Evolutionary conservation across 2,888 invertebrate genomes (phyloP), one percentile per base, ranked within the genome.

Genomic region (Netelia melanura): DNA sequence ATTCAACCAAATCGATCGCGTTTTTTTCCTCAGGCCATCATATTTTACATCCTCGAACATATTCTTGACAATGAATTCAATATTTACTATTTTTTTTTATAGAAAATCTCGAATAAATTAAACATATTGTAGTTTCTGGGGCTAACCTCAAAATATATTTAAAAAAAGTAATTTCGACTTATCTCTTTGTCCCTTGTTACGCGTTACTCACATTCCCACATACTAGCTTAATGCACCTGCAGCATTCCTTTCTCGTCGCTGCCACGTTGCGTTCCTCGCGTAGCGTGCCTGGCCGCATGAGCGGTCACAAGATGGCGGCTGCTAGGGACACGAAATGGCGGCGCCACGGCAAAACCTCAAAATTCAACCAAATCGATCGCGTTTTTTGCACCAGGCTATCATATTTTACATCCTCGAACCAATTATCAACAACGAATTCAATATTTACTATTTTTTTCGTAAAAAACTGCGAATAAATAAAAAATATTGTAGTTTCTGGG

Each of bases 101-200:
- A 8, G 1, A 1, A 48, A 48, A 48, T 48, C 5, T 1, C n/a
- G n/a, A 48, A 10, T 48, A 48, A 48, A 48, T 48, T 8, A 1
- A 48, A 8, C 2, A 10, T 8, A 25, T n/a, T n/a, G 1, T 21
- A 21, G 48, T 25, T 74, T 62, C 30, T 48, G 23, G 25, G 52
- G 2, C 52, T 17, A 70, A 70, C 21, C 70, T n/a, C 1, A 17
- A 70, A 70, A 14, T 11, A 10, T 30, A 30, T 14, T n/a, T 25
- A 70, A 30, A 44, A 21, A 38, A 43, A 38, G 8, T 62, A 79
- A 75, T 79, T 43, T 71, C 61, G 30, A 3, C 43, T 43, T 11
- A 23, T 52, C 43, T 38, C 61, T 74, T 79, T 74, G 48, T 48
- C 70, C 70, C 70, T 61, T 71, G 52, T 30, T 17, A n/a, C 56